Evolutionary conservation across 1,140 invertebrate species (phyloP).

Genomic region (Drosophila sturtevanti): DNA sequence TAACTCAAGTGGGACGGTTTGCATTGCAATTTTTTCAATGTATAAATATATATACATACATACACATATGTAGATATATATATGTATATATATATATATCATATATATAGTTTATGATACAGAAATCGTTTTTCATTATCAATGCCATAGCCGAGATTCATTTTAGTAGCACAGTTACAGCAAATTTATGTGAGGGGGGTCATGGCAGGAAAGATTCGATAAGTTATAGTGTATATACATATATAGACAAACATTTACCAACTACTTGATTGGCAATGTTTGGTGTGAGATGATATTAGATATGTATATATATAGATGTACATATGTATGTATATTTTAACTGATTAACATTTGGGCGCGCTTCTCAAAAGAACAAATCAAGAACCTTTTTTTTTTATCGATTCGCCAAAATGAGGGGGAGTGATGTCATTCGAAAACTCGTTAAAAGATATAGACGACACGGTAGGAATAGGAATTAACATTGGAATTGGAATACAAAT

Average conservation of each 20-base stretch:
- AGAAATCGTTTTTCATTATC: constrained; percentile 7
- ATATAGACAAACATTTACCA: neutral
- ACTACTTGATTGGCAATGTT: neutral
- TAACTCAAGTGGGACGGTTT: constrained; percentile 4
- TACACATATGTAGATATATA: too few species aligned
- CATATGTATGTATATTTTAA: too few species aligned
- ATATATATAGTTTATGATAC: neutral
- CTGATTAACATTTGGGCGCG: neutral
- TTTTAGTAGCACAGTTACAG: neutral
- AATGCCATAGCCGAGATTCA: constrained; percentile 5
- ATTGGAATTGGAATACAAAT: constrained; percentile 29
- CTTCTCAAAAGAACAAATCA: too few species aligned
- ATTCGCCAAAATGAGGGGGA: neutral
- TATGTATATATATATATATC: neutral
- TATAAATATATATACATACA: neutral
- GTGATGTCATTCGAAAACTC: neutral
- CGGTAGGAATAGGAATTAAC: neutral
- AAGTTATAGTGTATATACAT: neutral
- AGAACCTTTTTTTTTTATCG: neutral
- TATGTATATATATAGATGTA: too few species aligned
- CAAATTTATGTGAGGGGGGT: neutral
- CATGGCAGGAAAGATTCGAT: neutral
- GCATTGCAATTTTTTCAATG: neutral
- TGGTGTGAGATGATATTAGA: neutral
- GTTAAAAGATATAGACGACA: neutral